These are phyloP conservation scores for Corvus cornix DNA, from an alignment of 2,113 vertebrate genomes.

Conservation along the genomic window DNA sequence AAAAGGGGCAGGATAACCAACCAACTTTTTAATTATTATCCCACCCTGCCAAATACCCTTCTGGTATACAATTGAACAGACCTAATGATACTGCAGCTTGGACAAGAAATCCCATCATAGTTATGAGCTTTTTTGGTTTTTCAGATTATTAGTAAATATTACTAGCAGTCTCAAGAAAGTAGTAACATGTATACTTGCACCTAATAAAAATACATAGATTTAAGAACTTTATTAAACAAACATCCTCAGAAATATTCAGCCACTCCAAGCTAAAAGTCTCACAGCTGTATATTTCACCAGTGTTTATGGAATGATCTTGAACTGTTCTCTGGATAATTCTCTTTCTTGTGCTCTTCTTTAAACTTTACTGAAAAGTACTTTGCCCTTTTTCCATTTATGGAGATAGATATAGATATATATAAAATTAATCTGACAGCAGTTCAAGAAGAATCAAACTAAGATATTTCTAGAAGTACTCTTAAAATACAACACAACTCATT, in stretches of 20 bases:
- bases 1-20: neutral
- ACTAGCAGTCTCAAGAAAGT: neutral
- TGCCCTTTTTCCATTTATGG: neutral
- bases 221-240: neutral
- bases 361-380: neutral
- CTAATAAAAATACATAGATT: neutral
- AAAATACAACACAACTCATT: neutral
- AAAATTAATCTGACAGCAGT: neutral
- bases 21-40: neutral
- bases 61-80: neutral
- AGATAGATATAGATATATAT: neutral
- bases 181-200: neutral
- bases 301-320: neutral
- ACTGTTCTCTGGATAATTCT: neutral
- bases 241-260: neutral
- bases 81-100: neutral
- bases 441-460: neutral
- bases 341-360: neutral
- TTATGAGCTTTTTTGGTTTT: neutral
- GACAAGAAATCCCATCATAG: neutral
- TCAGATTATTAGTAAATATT: neutral
- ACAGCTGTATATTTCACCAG: neutral
- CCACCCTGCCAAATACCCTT: neutral
- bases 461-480: neutral
- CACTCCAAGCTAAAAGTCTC: neutral